Evolutionary conservation across 1,140 invertebrate species (phyloP), one percentile per base, ranked within the genome.

Genomic region (Drosophila erecta): DNA sequence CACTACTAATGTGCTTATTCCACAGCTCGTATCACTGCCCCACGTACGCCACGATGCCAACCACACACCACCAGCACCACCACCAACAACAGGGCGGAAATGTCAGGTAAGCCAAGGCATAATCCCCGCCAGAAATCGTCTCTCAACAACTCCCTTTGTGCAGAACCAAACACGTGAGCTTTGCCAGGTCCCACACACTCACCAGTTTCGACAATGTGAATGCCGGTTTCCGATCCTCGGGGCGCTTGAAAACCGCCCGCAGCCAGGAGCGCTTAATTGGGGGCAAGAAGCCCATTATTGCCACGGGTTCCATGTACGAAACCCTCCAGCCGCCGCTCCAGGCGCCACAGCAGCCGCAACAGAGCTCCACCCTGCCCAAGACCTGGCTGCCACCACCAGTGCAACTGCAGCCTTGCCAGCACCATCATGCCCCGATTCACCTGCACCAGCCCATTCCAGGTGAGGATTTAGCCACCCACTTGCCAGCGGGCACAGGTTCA

Each of bases 101-200:
- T 61, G 76, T 66, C 55, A 91, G 90, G 90, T 91, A 35, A 79
- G 58, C 2, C 0, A 38, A 14, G 10, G 24, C 15, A 53, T 20
- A 20, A 30, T 62, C 43, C 15, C 14, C 44, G 27, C 33, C 17
- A 43, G n/a, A 20, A 43, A 17, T 35, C 2, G 27, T 8, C 49
- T 71, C 1, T 51, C 30, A 51, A 4, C 11, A 7, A 49, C 3
- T 38, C 22, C 30, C 70, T 53, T 91, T 46, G 0, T 93, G 95
- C 93, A 96, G 95, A 92, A 95, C 95, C 69, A 98, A 98, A 92
- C 97, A 98, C 92, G 97, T 98, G 33, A 98, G 96, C 84, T 98
- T 98, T 87, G 97, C 97, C 17, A 94, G 96, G 33, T 97, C 96
- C 1, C 96, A 97, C 76, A 97, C 96, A 0, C 90, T 97, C 53